Evolutionary conservation across 2,888 invertebrate genomes (phyloP).

Genomic region (Crematogaster levior): DNA sequence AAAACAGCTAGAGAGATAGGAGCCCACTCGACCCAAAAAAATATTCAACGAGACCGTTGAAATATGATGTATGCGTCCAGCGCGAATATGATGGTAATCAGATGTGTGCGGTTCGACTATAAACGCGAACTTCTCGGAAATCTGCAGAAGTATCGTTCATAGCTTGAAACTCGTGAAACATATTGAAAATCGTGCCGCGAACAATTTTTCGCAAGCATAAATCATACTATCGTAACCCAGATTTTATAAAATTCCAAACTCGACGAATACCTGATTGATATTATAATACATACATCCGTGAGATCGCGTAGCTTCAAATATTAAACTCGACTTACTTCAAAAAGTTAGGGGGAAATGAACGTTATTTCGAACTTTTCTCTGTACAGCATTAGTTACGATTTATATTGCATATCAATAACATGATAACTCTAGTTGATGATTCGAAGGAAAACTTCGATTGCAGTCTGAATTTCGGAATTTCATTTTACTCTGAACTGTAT

Average conservation of each 20-base stretch:
- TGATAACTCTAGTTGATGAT: conserved; percentile 10
- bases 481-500: neutral
- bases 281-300: conserved; percentile 10
- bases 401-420: conserved; percentile 11
- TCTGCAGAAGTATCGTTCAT: conserved; percentile 63
- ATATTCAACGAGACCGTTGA: conserved; percentile 64
- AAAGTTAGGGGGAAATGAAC: conserved; percentile 3
- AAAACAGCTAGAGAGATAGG: conserved; percentile 61
- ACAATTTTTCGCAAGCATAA: conserved; percentile 44
- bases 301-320: conserved; percentile 5
- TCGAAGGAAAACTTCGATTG: conserved; percentile 27
- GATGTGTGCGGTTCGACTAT: conserved; percentile 45
- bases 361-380: neutral
- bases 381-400: conserved; percentile 12
- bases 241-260: conserved; percentile 55
- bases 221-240: conserved; percentile 43
- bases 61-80: conserved; percentile 61
- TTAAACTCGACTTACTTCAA: conserved; percentile 5
- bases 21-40: conserved; percentile 74
- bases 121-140: conserved; percentile 55
- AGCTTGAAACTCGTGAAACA: conserved; percentile 69
- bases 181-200: conserved; percentile 61
- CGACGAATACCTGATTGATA: conserved; percentile 35
- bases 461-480: neutral
- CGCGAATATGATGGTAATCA: conserved; percentile 58